phyloP scores from a whole-genome alignment of 2,888 invertebrate species.

The Crematogaster levior region DNA sequence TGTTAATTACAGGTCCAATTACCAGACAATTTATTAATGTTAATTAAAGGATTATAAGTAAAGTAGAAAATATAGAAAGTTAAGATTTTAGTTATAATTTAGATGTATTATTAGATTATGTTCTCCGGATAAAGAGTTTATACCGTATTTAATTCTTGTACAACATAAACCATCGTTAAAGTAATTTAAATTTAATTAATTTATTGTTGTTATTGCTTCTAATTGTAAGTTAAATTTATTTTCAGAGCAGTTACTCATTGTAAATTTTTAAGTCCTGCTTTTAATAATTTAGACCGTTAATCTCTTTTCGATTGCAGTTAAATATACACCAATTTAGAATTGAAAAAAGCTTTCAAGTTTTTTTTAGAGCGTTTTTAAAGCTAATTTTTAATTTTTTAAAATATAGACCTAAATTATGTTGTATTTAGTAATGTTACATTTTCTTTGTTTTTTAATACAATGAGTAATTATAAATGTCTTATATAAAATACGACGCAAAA shows the following conservation, averaged over 20 bases:
- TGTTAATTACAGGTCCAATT: neutral
- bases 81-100: neutral
- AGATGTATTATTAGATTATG: neutral
- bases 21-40: conserved; percentile 6
- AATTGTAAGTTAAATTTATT: conserved; percentile 1
- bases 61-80: conserved; percentile 7
- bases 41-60: conserved; percentile 7
- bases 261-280: neutral
- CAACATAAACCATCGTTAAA: neutral
- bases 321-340: neutral
- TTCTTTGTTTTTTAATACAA: neutral
- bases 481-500: neutral
- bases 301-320: neutral
- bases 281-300: neutral
- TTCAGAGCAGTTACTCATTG: neutral
- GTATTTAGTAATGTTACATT: neutral
- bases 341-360: neutral
- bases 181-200: neutral
- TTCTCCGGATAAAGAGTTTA: neutral
- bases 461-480: neutral
- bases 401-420: neutral
- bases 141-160: neutral
- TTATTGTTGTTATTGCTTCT: neutral
- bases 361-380: neutral
- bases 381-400: neutral